Percentiles rank a stretch among this genome's conserved stretches.
Conservation (phyloP, 2,888 invertebrate genomes). For the Glaucopsyche alexis region DNA sequence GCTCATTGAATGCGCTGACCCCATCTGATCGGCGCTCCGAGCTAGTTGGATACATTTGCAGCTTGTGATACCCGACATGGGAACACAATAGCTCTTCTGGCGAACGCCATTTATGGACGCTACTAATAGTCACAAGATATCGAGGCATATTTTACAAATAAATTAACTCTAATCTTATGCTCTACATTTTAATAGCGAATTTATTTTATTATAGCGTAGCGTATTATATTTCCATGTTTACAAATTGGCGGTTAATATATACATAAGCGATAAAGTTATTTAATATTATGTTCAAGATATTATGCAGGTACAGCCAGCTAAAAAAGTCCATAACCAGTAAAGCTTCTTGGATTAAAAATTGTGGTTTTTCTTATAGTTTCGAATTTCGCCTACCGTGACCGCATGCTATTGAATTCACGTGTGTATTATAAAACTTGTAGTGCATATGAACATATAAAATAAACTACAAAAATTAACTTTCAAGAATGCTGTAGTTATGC, state of each 20-base stretch:
- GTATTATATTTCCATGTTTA: not conserved
- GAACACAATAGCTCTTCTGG: slow-evolving; percentile 44
- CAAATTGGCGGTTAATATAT: not conserved
- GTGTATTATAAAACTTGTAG: too few relatives aligned
- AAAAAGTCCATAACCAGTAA: too few relatives aligned
- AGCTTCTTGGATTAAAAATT: too few relatives aligned
- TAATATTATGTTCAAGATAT: not conserved
- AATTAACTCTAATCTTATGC: slow-evolving; percentile 20
- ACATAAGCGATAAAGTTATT: not conserved
- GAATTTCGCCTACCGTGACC: too few relatives aligned
- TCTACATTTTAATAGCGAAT: slow-evolving; percentile 3
- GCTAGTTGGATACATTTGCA: slow-evolving; percentile 58
- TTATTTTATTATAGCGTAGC: not conserved
- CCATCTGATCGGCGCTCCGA: slow-evolving; percentile 73
- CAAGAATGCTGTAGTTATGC: not conserved
- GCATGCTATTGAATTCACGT: too few relatives aligned
- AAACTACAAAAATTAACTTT: too few relatives aligned
- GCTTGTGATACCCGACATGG: slow-evolving; percentile 49
- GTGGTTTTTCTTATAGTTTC: too few relatives aligned
- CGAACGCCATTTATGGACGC: slow-evolving; percentile 42
- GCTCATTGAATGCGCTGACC: slow-evolving; percentile 79
- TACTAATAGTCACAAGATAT: slow-evolving; percentile 41
- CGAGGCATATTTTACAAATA: slow-evolving; percentile 28
- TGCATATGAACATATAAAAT: too few relatives aligned
- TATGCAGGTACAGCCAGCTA: too few relatives aligned